These are phyloP conservation scores for Platyrinchus mystaceus DNA, from an alignment of 2,797 vertebrate species.

Conservation along the genomic window DNA sequence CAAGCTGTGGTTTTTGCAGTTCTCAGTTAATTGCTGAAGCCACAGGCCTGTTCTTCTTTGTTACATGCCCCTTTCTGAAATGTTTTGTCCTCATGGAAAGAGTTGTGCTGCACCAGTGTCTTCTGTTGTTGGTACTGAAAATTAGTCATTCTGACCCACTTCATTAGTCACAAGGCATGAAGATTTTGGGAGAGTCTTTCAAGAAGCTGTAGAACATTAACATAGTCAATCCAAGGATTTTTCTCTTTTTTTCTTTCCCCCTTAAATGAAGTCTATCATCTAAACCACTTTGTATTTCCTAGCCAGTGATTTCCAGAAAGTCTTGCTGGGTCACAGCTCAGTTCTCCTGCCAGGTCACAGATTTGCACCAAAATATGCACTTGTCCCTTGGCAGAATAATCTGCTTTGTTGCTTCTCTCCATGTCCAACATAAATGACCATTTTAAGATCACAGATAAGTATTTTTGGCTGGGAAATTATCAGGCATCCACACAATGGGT, in stretches of 20 bases:
- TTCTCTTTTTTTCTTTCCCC: too few relatives aligned
- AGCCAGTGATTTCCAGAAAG: not conserved
- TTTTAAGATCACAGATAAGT: not conserved
- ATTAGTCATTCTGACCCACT: not conserved
- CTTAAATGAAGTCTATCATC: not conserved
- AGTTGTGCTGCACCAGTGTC: not conserved
- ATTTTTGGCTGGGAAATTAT: not conserved
- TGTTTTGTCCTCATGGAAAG: not conserved
- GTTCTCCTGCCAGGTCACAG: not conserved
- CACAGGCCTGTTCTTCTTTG: not conserved
- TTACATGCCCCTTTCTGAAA: not conserved
- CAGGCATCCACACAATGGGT: not conserved
- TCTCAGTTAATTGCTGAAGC: not conserved
- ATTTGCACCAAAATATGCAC: not conserved
- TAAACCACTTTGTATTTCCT: not conserved
- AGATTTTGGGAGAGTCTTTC: not conserved
- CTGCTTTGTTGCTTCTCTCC: not conserved
- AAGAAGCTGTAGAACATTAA: not conserved
- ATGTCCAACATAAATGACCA: not conserved
- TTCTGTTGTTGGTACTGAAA: not conserved
- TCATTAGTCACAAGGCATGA: not conserved
- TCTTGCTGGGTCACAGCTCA: not conserved
- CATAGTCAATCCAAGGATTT: not conserved
- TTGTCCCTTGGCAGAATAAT: not conserved
- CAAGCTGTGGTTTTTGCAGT: not conserved